Percentiles rank a stretch among this genome's conserved stretches.
These are phyloP conservation scores for Mizuhopecten yessoensis DNA, from an alignment of 1,140 invertebrate genomes.

Conservation along the genomic window DNA sequence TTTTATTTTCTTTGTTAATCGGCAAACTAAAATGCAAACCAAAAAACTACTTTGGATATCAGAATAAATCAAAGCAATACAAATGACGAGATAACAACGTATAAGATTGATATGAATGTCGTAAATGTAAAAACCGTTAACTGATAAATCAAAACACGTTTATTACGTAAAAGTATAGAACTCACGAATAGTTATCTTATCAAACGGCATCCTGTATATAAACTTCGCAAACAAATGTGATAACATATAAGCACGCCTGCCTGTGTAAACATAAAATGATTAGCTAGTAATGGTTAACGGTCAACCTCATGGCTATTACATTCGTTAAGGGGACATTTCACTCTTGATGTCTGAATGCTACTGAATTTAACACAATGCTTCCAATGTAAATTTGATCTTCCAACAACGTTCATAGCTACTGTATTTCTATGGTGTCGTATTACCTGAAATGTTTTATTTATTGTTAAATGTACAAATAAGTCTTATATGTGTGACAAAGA, in stretches of 20 bases:
- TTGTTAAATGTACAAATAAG: neutral
- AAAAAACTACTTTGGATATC: no score
- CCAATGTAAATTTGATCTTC: neutral
- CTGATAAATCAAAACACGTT: no score
- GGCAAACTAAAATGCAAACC: no score
- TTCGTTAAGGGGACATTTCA: neutral
- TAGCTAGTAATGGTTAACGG: neutral
- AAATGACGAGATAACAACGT: no score
- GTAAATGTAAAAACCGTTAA: no score
- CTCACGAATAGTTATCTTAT: no score
- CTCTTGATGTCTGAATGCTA: neutral
- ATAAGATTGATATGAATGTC: no score
- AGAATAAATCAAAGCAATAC: no score
- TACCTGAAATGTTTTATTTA: neutral
- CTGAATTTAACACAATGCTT: neutral
- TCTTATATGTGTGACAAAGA: neutral
- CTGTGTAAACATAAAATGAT: neutral
- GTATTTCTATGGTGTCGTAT: neutral
- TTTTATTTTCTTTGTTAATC: no score
- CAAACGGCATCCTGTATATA: neutral
- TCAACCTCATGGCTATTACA: neutral
- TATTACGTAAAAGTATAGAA: neutral
- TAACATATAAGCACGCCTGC: neutral
- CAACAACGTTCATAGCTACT: neutral
- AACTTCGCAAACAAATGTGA: neutral